Evolutionary conservation across 2,888 invertebrate genomes (phyloP), one percentile per base, ranked within the genome.

Genomic region (Metellina segmentata): DNA sequence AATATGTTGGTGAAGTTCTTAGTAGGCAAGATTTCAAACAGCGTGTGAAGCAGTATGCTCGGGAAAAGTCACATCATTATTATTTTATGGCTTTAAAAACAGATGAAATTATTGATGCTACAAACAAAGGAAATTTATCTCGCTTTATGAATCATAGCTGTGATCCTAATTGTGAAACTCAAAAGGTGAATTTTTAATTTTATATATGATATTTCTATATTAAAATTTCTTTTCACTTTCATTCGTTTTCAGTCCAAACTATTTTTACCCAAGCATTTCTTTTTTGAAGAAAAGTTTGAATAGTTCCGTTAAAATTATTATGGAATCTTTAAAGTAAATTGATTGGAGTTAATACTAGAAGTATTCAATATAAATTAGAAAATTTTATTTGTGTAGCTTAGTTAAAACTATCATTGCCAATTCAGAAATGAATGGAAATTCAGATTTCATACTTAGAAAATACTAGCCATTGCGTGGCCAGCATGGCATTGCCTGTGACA

Each of bases 61-160:
- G 97, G 94, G 97, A 97, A 92, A 98, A 98, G 95, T 97, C 97
- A 94, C 96, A 97, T 69, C 99, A 99, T 95, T 98, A 98, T 95
- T 99, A 99, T 95, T 99, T 99, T 95, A 99, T 99, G 99, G 97
- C 99, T 0, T 95, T 99, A 78, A 97, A 98, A 94, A 97, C 98
- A 0, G 98, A 99, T 95, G 97, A 97, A 93, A 97, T 98, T 89
- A 99, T 99, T 92, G 99, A 99, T 95, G 99, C 99, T 1, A 99
- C 99, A 0, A 95, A 96, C 94, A 98, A 98, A 95, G 99, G 99
- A 61, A 99, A 99, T 95, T 97, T 98, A 92, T 99, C 99, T 0
- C 96, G 99, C 72, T 99, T 99, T 94, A 99, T 99, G 94, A 99
- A 99, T 95, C 99, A 99, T 95, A 99, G 99, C 78, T 99, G 99